Evolutionary conservation across 1,140 invertebrate genomes (phyloP).

Genomic region (Nebria ingens): DNA sequence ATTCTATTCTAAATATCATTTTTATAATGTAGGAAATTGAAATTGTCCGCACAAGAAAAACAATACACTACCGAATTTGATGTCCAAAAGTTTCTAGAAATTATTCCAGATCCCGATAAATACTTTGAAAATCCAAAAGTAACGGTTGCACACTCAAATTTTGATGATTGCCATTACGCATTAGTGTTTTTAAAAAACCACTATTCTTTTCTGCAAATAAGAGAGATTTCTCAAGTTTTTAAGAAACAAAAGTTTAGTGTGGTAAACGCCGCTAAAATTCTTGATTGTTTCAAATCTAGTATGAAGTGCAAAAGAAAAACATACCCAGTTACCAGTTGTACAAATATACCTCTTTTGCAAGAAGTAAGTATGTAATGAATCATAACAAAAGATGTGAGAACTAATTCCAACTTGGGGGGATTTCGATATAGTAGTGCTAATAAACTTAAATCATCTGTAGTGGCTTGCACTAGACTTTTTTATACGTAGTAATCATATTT

Average conservation of each 20-base stretch:
- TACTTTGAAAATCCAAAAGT: constrained; percentile 38
- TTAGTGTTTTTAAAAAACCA: constrained; percentile 32
- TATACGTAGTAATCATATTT: too few species aligned
- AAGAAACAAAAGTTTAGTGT: constrained; percentile 18
- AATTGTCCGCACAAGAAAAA: constrained; percentile 31
- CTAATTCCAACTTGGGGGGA: too few species aligned
- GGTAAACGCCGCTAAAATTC: constrained; percentile 17
- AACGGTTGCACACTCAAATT: constrained; percentile 19
- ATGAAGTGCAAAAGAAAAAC: constrained; percentile 20
- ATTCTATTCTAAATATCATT: too few species aligned
- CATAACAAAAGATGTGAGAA: constrained; percentile 4
- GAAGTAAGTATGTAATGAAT: constrained; percentile 25
- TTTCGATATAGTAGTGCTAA: too few species aligned
- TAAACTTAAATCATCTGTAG: too few species aligned
- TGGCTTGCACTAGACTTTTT: too few species aligned
- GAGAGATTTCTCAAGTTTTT: constrained; percentile 27
- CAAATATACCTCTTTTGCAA: constrained; percentile 36
- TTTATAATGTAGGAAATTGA: constrained; percentile 19
- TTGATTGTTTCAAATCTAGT: constrained; percentile 21
- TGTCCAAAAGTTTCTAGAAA: constrained; percentile 40
- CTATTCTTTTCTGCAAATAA: constrained; percentile 19
- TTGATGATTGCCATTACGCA: constrained; percentile 21
- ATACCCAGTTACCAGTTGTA: constrained; percentile 16
- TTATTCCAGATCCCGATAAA: constrained; percentile 43
- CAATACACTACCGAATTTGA: constrained; percentile 37